A percentile compares a stretch with the other conserved stretches of the same genome.
phyloP scores from a whole-genome alignment of 2,888 invertebrate species.

The Camptogramma bilineatum region DNA sequence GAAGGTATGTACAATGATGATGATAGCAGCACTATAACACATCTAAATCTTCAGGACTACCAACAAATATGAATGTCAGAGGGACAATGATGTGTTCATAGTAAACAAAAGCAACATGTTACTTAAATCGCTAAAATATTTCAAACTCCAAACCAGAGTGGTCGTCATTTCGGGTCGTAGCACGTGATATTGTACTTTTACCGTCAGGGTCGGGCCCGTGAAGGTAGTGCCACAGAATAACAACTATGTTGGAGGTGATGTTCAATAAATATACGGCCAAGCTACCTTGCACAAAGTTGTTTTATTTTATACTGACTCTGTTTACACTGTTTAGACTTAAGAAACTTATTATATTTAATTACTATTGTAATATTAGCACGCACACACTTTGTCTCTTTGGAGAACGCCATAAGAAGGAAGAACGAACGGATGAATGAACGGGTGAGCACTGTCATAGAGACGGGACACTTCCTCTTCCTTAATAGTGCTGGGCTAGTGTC shows the following conservation, averaged over 20 bases:
- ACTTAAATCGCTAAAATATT: conserved; percentile 18
- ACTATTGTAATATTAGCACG: too few species aligned
- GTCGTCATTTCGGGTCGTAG: conserved; percentile 28
- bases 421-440: too few species aligned
- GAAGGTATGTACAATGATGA: not conserved
- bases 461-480: too few species aligned
- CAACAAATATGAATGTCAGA: not conserved
- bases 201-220: conserved; percentile 18
- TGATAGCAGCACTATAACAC: not conserved
- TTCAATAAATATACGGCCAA: too few species aligned
- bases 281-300: too few species aligned
- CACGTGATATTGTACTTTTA: conserved; percentile 26
- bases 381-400: too few species aligned
- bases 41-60: not conserved
- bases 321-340: too few species aligned
- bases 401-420: too few species aligned
- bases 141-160: conserved; percentile 19
- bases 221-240: conserved; percentile 11
- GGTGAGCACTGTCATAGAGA: too few species aligned
- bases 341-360: too few species aligned
- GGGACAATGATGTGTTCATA: not conserved
- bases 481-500: too few species aligned
- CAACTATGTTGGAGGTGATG: not conserved
- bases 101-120: not conserved
- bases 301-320: too few species aligned